Evolutionary conservation across 2,113 vertebrate species (phyloP).

Genomic region (Perca flavescens): DNA sequence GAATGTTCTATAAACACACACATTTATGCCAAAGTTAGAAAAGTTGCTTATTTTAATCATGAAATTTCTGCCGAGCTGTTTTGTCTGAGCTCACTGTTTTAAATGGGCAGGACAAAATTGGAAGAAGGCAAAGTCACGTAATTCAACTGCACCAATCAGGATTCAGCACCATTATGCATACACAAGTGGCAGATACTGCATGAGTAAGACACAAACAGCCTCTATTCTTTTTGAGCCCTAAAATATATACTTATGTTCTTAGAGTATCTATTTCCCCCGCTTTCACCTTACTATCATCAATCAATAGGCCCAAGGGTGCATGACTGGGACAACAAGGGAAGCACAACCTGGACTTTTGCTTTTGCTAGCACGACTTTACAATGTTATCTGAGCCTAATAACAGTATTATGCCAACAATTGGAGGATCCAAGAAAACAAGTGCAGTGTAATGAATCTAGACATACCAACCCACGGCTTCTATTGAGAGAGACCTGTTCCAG

Average conservation of each 20-base stretch:
- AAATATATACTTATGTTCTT: not conserved
- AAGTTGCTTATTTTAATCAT: too few relatives aligned
- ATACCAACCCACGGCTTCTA: constrained; percentile 48
- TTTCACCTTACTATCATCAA: constrained; percentile 34
- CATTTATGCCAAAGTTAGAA: not conserved
- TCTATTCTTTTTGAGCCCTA: not conserved
- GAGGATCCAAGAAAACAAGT: constrained; percentile 43
- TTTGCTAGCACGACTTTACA: constrained; percentile 6
- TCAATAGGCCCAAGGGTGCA: constrained; percentile 28
- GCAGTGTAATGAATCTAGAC: constrained; percentile 61
- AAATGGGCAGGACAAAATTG: not conserved
- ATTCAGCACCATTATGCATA: not conserved
- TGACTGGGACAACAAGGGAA: constrained; percentile 20
- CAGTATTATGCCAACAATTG: constrained; percentile 17
- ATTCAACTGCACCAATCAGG: not conserved
- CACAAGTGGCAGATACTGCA: not conserved
- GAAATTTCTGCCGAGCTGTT: too few relatives aligned
- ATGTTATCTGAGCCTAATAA: constrained; percentile 35
- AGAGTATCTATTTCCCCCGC: not conserved
- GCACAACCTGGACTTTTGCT: constrained; percentile 22
- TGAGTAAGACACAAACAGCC: not conserved
- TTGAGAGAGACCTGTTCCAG: constrained; percentile 13
- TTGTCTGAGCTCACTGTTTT: not conserved
- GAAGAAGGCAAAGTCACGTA: not conserved
- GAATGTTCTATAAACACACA: not conserved